Conservation (phyloP, 2,888 invertebrate genomes). For the Patella ulyssiponensis region DNA sequence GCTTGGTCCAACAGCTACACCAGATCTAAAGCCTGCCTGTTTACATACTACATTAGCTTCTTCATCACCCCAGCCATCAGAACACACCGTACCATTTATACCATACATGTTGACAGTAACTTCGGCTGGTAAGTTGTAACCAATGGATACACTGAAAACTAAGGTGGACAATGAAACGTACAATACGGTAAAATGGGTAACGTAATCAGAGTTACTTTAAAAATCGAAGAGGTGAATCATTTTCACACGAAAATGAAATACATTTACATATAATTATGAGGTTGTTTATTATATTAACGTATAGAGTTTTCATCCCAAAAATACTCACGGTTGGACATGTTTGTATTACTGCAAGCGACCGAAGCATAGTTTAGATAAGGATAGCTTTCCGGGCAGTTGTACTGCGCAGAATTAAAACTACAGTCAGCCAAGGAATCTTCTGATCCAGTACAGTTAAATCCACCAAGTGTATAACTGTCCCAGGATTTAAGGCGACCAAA, state of each 20-base stretch:
- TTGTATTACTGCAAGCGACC: constrained; percentile 49
- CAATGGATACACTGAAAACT: constrained; percentile 46
- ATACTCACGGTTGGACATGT: constrained; percentile 38
- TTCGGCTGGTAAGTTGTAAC: constrained; percentile 47
- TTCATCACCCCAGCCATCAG: constrained; percentile 49
- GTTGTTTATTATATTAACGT: no score
- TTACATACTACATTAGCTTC: constrained; percentile 52
- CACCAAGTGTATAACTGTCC: constrained; percentile 44
- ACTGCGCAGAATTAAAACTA: constrained; percentile 39
- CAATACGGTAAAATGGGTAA: no score
- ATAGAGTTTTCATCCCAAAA: no score
- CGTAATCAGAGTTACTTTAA: no score
- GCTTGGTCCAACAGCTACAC: constrained; percentile 48
- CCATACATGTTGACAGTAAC: constrained; percentile 52
- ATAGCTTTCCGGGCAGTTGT: constrained; percentile 30
- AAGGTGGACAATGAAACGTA: no score
- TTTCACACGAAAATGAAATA: no score
- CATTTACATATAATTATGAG: no score
- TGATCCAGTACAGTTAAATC: constrained; percentile 73
- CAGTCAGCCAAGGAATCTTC: constrained; percentile 48
- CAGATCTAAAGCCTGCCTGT: constrained; percentile 48
- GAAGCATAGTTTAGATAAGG: constrained; percentile 51
- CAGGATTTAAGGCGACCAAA: constrained; percentile 38
- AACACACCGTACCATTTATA: constrained; percentile 53
- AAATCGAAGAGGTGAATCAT: no score